Evolutionary conservation across 2,888 invertebrate species (phyloP).

Genomic region (Xylocampa areola): DNA sequence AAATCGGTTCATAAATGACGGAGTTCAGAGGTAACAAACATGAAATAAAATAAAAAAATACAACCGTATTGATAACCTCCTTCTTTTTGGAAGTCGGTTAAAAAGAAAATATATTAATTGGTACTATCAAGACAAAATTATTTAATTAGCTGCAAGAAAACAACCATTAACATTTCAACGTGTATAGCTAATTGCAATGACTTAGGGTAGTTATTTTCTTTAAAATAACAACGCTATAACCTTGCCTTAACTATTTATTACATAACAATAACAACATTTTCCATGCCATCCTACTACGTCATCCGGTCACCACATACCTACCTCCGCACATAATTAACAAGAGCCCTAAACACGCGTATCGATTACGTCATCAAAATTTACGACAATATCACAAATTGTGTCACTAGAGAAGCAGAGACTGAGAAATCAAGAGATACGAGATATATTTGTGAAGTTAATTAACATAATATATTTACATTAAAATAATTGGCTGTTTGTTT

Average conservation of each 20-base stretch:
- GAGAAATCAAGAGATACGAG: slow-evolving; percentile 14
- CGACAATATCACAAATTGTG: slow-evolving; percentile 33
- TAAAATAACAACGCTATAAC: not conserved
- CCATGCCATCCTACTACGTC: slow-evolving; percentile 6
- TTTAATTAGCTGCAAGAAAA: no score
- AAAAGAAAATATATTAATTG: no score
- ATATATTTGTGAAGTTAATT: slow-evolving; percentile 23
- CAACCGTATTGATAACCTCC: no score
- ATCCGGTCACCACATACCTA: slow-evolving; percentile 1
- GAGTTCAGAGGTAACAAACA: no score
- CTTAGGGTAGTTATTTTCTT: no score
- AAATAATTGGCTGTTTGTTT: slow-evolving; percentile 11
- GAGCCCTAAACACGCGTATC: slow-evolving; percentile 16
- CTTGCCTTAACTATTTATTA: not conserved
- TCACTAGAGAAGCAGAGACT: slow-evolving; percentile 19
- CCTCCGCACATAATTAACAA: slow-evolving; percentile 30
- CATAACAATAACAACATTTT: not conserved
- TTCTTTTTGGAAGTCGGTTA: no score
- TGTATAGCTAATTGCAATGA: no score
- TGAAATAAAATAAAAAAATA: no score
- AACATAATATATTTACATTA: slow-evolving; percentile 41
- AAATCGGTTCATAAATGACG: no score
- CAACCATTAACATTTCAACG: no score
- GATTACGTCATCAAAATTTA: slow-evolving; percentile 42
- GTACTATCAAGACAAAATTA: no score